These are phyloP conservation scores for Urocyon cinereoargenteus DNA, from an alignment of 2,797 vertebrate genomes.

Conservation along the genomic window DNA sequence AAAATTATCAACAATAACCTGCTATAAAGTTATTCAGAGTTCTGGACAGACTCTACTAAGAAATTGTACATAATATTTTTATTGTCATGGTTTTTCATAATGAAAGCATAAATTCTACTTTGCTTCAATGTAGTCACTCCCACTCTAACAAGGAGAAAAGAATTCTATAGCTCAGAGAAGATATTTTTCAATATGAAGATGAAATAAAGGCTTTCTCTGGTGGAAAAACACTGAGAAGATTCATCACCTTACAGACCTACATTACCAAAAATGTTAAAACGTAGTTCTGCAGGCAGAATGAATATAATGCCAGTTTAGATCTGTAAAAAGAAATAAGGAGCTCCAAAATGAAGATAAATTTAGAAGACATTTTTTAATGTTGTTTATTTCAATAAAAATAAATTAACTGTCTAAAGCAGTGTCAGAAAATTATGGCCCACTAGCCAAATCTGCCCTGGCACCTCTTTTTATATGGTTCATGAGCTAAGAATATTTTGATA, in stretches of 20 bases:
- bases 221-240: slow-evolving; percentile 11
- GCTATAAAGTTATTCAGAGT: not conserved
- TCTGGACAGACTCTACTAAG: not conserved
- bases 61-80: slow-evolving; percentile 19
- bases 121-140: not conserved
- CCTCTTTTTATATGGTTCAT: not conserved
- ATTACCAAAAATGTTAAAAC: not conserved
- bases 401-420: slow-evolving; percentile 25
- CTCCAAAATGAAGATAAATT: slow-evolving; percentile 48
- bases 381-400: slow-evolving; percentile 12
- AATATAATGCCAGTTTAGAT: not conserved
- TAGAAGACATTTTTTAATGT: slow-evolving; percentile 3
- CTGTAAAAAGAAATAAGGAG: slow-evolving; percentile 40
- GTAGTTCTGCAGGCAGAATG: not conserved
- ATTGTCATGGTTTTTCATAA: slow-evolving; percentile 11
- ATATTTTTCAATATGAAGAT: slow-evolving; percentile 32
- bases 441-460: not conserved
- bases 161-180: not conserved
- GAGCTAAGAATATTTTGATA: not conserved
- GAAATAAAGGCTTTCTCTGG: slow-evolving; percentile 18
- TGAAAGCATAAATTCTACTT: not conserved
- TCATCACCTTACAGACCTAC: not conserved
- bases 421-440: not conserved
- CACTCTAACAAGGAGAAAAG: not conserved
- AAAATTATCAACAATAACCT: slow-evolving; percentile 4